These are phyloP conservation scores for Holacanthus passer DNA, from an alignment of 2,113 vertebrate species.

Conservation along the genomic window DNA sequence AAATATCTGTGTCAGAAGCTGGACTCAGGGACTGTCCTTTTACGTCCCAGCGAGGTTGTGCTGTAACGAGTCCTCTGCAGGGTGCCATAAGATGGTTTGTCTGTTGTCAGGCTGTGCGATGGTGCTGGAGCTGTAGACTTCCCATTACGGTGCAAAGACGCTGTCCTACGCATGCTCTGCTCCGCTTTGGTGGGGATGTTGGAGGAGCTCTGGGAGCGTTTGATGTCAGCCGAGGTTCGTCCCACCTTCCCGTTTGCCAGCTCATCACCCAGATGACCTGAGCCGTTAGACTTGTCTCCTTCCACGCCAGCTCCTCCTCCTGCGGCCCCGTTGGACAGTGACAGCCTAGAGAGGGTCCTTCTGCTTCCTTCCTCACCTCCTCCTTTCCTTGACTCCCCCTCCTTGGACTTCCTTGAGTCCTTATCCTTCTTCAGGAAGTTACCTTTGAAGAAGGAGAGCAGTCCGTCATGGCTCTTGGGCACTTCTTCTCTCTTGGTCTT, in stretches of 20 bases:
- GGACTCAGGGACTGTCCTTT: conserved; percentile 89
- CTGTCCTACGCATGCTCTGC: conserved; percentile 75
- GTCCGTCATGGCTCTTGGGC: conserved; percentile 78
- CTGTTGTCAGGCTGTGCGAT: conserved; percentile 55
- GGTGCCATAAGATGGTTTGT: conserved; percentile 72
- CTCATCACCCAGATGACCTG: conserved; percentile 49
- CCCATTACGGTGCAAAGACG: conserved; percentile 84
- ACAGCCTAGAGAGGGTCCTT: conserved; percentile 57
- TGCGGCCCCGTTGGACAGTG: conserved; percentile 77
- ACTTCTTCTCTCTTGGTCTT: conserved; percentile 61
- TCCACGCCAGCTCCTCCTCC: conserved; percentile 49
- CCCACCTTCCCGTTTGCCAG: conserved; percentile 74
- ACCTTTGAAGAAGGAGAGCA: conserved; percentile 84
- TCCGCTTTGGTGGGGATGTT: conserved; percentile 84
- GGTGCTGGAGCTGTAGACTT: conserved; percentile 36
- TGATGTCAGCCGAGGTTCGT: conserved; percentile 75
- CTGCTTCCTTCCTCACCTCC: conserved; percentile 49
- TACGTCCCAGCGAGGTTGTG: conserved; percentile 81
- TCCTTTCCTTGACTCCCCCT: conserved; percentile 53
- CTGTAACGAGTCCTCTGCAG: conserved; percentile 86
- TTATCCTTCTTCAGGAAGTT: conserved; percentile 86
- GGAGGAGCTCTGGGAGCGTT: conserved; percentile 89
- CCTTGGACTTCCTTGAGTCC: conserved; percentile 70
- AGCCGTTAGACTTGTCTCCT: conserved; percentile 61
- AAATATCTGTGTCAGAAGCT: conserved; percentile 86